phyloP scores from a whole-genome alignment of 2,888 invertebrate genomes.

The Labia minor region DNA sequence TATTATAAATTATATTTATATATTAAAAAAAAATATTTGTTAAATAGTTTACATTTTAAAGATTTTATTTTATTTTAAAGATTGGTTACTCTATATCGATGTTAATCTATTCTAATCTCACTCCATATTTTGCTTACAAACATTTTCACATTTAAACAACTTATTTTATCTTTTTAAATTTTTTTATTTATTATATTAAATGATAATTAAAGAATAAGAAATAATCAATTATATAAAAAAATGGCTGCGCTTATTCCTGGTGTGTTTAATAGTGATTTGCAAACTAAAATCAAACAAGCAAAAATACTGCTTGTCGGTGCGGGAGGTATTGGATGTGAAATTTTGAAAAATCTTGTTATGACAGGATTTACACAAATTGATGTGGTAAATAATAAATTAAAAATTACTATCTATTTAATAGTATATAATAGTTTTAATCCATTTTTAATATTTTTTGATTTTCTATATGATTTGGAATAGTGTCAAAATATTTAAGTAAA shows the following conservation, averaged over 20 bases:
- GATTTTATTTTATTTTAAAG: too few relatives aligned
- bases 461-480: not conserved
- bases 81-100: too few relatives aligned
- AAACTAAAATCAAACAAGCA: slow-evolving; percentile 53
- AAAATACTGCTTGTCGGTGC: slow-evolving; percentile 87
- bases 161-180: too few relatives aligned
- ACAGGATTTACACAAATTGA: slow-evolving; percentile 88
- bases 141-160: too few relatives aligned
- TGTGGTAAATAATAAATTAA: slow-evolving; percentile 68
- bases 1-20: too few relatives aligned
- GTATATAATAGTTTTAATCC: too few relatives aligned
- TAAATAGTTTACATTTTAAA: too few relatives aligned
- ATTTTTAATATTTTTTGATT: too few relatives aligned
- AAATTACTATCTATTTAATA: slow-evolving; percentile 19
- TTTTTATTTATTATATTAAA: too few relatives aligned
- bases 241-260: slow-evolving; percentile 60
- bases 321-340: slow-evolving; percentile 98
- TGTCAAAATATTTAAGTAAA: not conserved
- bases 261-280: slow-evolving; percentile 53
- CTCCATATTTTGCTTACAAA: too few relatives aligned
- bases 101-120: too few relatives aligned
- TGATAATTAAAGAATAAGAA: not conserved
- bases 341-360: slow-evolving; percentile 91
- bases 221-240: slow-evolving; percentile 27
- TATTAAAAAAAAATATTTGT: too few relatives aligned